Conservation (phyloP, 2,113 vertebrate species). For the Etia nguti region DNA sequence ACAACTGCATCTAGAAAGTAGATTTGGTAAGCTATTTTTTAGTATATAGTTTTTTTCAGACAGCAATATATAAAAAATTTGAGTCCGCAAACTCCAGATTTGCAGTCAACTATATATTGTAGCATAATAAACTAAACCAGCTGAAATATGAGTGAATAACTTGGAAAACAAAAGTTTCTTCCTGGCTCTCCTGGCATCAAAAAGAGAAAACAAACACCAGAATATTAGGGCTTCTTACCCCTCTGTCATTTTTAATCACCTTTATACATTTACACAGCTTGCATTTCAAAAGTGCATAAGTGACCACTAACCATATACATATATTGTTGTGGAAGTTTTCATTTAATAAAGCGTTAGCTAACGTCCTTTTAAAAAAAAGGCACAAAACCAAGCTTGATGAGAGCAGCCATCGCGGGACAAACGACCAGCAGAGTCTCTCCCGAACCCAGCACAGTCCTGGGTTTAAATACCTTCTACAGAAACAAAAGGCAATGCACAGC, state of each 20-base stretch:
- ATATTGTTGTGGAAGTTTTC: too few relatives aligned
- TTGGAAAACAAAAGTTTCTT: background rate
- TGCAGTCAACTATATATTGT: background rate
- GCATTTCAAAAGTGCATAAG: background rate
- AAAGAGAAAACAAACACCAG: background rate
- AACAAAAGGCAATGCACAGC: too few relatives aligned
- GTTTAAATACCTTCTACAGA: background rate
- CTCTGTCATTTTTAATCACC: background rate
- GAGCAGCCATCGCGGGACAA: background rate
- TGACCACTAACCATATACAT: fast-evolving
- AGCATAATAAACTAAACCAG: background rate
- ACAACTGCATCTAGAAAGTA: background rate
- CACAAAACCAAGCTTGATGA: background rate
- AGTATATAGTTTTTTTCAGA: background rate
- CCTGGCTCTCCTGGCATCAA: background rate
- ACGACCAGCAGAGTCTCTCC: background rate
- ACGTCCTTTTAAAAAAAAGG: too few relatives aligned
- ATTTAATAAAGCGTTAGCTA: too few relatives aligned
- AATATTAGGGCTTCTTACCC: background rate
- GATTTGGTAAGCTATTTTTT: background rate
- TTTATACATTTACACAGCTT: background rate
- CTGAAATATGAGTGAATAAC: background rate
- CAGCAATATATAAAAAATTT: background rate
- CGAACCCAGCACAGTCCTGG: background rate
- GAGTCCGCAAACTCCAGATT: background rate